Evolutionary conservation across 2,888 invertebrate genomes (phyloP).

Genomic region (Tenthredo distinguenda): DNA sequence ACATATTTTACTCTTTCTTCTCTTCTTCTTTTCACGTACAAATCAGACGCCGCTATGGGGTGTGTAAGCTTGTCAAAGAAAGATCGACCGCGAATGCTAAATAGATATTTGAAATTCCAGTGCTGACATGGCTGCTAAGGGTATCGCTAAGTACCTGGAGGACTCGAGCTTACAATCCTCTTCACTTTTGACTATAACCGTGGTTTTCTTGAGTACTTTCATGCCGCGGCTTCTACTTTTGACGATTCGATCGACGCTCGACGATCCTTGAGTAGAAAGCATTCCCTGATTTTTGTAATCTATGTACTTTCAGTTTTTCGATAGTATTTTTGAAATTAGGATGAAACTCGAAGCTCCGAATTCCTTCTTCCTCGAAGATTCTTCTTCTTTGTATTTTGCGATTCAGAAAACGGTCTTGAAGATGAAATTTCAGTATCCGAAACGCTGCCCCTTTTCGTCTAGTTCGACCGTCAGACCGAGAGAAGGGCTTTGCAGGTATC

Average conservation of each 20-base stretch:
- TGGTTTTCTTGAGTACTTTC: background rate
- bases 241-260: conserved; percentile 12
- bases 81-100: conserved; percentile 68
- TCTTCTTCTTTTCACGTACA: background rate
- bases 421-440: too few relatives aligned
- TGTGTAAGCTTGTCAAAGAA: conserved; percentile 57
- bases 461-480: too few relatives aligned
- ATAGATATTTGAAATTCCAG: conserved; percentile 72
- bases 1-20: background rate
- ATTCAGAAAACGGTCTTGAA: too few relatives aligned
- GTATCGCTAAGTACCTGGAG: conserved; percentile 34
- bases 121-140: conserved; percentile 56
- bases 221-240: background rate
- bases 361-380: too few relatives aligned
- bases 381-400: too few relatives aligned
- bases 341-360: too few relatives aligned
- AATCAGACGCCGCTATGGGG: conserved; percentile 33
- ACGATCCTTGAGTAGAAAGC: background rate
- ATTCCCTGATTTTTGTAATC: background rate
- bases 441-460: too few relatives aligned
- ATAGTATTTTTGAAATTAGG: too few relatives aligned
- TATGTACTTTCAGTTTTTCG: background rate
- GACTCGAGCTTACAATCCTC: conserved; percentile 29
- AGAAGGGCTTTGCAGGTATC: too few relatives aligned
- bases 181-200: conserved; percentile 32